Evolutionary conservation across 2,113 vertebrate species (phyloP).

Genomic region (Benitochromis conjunctus): DNA sequence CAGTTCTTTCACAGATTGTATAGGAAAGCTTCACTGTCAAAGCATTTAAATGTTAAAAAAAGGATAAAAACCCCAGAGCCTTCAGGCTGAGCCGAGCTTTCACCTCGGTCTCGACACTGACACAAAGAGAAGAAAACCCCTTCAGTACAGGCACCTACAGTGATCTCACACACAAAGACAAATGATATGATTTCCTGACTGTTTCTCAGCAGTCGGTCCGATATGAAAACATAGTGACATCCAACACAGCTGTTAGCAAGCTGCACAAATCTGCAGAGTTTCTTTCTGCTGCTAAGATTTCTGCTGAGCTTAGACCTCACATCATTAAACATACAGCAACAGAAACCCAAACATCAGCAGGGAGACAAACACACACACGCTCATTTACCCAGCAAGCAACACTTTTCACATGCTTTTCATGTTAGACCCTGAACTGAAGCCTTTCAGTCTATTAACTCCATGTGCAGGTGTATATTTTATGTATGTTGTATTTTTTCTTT

Average conservation of each 20-base stretch:
- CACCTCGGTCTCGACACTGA: not conserved
- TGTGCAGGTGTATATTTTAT: not conserved
- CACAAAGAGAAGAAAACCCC: conserved; percentile 6
- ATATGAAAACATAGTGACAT: not conserved
- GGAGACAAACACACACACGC: not conserved
- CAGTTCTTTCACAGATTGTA: not conserved
- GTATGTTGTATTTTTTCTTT: not conserved
- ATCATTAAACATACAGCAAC: not conserved
- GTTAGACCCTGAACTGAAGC: not conserved
- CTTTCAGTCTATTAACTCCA: not conserved
- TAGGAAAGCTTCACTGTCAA: not conserved
- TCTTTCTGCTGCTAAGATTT: not conserved
- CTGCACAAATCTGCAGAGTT: not conserved
- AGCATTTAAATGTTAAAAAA: not conserved
- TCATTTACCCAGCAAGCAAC: not conserved
- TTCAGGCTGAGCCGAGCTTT: not conserved
- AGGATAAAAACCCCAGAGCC: not conserved
- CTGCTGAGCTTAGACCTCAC: not conserved
- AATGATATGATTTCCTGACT: not conserved
- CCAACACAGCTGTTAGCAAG: not conserved
- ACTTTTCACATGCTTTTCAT: not conserved
- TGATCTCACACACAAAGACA: not conserved
- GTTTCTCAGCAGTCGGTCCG: not conserved
- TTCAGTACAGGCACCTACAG: not conserved
- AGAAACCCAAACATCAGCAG: not conserved